Conservation (phyloP, 2,113 vertebrate genomes). For the Protobothrops flavoviridis region DNA sequence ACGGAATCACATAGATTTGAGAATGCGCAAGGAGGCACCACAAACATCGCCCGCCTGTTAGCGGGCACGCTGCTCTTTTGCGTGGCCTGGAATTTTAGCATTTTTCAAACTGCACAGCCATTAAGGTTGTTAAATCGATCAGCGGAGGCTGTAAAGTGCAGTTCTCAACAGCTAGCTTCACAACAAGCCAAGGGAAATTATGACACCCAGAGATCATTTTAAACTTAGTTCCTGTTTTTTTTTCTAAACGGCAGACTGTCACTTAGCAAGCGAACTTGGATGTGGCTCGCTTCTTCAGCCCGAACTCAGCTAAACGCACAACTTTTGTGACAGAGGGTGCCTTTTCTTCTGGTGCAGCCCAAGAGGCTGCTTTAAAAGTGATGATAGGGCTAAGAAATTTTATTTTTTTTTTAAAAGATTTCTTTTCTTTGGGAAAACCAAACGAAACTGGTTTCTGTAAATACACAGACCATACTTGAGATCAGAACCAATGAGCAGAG, state of each 20-base stretch:
- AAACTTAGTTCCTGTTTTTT: not conserved
- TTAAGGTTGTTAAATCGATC: not conserved
- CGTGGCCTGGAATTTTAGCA: not conserved
- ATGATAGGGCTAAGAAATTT: not conserved
- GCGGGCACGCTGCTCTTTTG: not conserved
- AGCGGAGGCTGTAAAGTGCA: not conserved
- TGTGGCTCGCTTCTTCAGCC: not conserved
- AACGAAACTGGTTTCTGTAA: not conserved
- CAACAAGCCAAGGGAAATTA: not conserved
- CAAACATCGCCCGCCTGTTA: not conserved
- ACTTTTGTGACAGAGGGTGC: not conserved
- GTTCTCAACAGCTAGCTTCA: not conserved
- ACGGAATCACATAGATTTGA: not conserved
- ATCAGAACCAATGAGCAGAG: too few species aligned
- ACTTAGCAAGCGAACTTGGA: not conserved
- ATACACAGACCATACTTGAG: not conserved
- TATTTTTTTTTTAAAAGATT: too few species aligned
- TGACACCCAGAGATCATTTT: not conserved
- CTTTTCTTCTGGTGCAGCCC: not conserved
- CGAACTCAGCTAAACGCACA: not conserved
- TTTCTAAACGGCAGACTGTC: not conserved
- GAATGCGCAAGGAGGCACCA: not conserved
- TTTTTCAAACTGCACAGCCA: not conserved
- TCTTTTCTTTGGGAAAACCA: not conserved
- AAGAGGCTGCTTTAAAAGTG: not conserved